Evolutionary conservation across 2,113 vertebrate species (phyloP).

Genomic region (Nannobrachium achirus): DNA sequence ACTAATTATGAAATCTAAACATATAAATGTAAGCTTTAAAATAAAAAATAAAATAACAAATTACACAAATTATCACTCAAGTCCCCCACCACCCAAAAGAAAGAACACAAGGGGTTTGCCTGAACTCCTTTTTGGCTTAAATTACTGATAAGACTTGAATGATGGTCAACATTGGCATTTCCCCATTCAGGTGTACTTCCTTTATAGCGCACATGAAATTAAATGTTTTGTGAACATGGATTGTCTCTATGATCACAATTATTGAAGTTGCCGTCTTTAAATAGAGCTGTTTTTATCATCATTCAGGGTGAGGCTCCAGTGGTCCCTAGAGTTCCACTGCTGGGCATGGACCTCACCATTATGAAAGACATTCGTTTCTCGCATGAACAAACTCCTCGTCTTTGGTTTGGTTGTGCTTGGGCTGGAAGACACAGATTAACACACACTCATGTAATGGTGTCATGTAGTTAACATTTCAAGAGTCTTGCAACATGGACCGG

Average conservation of each 20-base stretch:
- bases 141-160: constrained; percentile 1
- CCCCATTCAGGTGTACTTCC: neutral
- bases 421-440: constrained; percentile 40
- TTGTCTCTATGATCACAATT: neutral
- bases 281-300: constrained; percentile 46
- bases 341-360: constrained; percentile 20
- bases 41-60: constrained; percentile 7
- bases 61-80: neutral
- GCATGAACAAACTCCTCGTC: constrained; percentile 21
- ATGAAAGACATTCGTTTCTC: constrained; percentile 28
- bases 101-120: constrained; percentile 5
- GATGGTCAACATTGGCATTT: neutral
- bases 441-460: neutral
- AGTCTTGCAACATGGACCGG: neutral
- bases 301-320: constrained; percentile 18
- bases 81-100: neutral
- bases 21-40: neutral
- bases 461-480: neutral
- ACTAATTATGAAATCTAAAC: constrained; percentile 15
- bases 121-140: constrained; percentile 13
- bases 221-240: neutral
- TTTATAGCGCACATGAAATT: neutral
- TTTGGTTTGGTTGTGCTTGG: constrained; percentile 52
- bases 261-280: constrained; percentile 17
- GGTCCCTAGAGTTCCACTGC: constrained; percentile 32